Base-by-base conservation (phyloP, 2,113 vertebrate genomes). In the Columbina picui region DNA sequence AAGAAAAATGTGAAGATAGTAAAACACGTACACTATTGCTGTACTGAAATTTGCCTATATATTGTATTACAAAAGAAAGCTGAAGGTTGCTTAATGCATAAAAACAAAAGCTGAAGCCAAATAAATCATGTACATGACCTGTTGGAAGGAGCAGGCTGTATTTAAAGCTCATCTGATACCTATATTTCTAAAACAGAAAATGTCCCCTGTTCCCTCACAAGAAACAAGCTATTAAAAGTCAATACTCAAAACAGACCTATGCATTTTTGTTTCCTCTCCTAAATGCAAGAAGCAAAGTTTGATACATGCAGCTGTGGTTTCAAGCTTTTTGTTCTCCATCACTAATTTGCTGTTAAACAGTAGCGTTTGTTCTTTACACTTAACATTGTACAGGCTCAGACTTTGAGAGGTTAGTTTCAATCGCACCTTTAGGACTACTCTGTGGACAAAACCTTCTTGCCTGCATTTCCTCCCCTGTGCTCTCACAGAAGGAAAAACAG, bases 211-310 rank as follows among this genome's bases (percentile, higher is more conserved):
- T 96, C 96, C 94, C 73, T 89, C 90, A 89, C 25, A 53, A 96
- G 86, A 96, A 96, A 95, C 93, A 94, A 97, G 96, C 89, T 96
- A 97, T 97, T 97, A 97, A 97, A 97, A 96, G 61, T 96, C 92
- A 87, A 94, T 97, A 93, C 84, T 94, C 29, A 90, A 97, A 95
- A 86, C 88, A 92, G 73, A 84, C 77, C 83, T 75, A 94, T 52
- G 96, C 77, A 95, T 91, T 96, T 94, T 95, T 96, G 92, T 97
- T 96, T 96, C 90, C 88, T 93, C 55, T 84, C 41, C 81, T 61
- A 56, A 79, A 92, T 74, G 23, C 36, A 68, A 88, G 64, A 88
- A 89, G 59, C 55, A 39, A 53, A 43, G 9, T 84, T 77, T 80
- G 16, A 9, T n/a, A 36, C 1, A 0, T 34, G 53, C 73, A 89